A percentile compares a stretch with the other conserved stretches of the same genome.
These are phyloP conservation scores for Ochropacha duplaris DNA, from an alignment of 2,888 invertebrate genomes.

Conservation along the genomic window DNA sequence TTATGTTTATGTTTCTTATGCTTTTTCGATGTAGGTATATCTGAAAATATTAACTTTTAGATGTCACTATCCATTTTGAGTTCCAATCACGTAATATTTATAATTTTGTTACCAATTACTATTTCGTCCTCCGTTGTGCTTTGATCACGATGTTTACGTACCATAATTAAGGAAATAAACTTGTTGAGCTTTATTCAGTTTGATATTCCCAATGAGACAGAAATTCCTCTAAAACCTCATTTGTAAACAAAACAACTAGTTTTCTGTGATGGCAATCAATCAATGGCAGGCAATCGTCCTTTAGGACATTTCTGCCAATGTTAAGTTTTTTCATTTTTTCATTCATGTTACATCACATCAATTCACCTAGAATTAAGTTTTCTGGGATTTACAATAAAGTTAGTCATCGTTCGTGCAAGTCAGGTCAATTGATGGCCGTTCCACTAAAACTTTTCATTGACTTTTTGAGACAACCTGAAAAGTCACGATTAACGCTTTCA, in stretches of 20 bases:
- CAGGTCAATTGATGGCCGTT: too few relatives aligned
- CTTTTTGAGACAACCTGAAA: too few relatives aligned
- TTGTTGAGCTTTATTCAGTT: not conserved
- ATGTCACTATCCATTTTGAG: slow-evolving; percentile 2
- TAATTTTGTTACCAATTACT: slow-evolving; percentile 59
- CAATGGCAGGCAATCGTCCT: too few relatives aligned
- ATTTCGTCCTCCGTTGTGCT: slow-evolving; percentile 78
- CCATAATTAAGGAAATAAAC: slow-evolving; percentile 46
- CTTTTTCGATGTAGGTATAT: slow-evolving; percentile 79
- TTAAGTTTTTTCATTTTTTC: too few relatives aligned
- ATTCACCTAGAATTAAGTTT: too few relatives aligned
- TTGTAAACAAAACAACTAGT: too few relatives aligned
- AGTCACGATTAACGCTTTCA: too few relatives aligned
- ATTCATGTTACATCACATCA: too few relatives aligned
- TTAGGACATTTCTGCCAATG: too few relatives aligned
- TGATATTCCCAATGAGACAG: not conserved
- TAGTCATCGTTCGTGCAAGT: too few relatives aligned
- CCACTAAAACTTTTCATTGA: too few relatives aligned
- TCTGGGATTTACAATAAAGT: too few relatives aligned
- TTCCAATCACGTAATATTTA: slow-evolving; percentile 4
- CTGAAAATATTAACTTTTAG: slow-evolving; percentile 37
- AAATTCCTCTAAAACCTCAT: not conserved
- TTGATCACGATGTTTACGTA: slow-evolving; percentile 70
- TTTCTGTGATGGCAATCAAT: not conserved
- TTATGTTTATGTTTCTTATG: slow-evolving; percentile 87